Percentiles rank a stretch among this genome's conserved stretches.
Evolutionary conservation across 1,140 invertebrate species (phyloP).

Genomic region (Drosophila seguyi): DNA sequence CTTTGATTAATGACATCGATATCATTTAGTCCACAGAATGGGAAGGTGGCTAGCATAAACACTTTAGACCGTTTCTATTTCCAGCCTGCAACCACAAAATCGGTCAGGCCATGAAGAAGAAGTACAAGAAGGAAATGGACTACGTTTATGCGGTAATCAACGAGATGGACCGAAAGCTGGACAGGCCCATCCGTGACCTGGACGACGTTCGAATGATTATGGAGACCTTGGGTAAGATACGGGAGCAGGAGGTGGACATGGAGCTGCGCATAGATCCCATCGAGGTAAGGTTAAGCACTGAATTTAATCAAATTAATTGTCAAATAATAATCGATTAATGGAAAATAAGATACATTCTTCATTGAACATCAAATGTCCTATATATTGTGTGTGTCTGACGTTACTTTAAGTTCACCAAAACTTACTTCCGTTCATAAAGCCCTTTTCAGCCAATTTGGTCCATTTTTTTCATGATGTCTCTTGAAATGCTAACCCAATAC

Average conservation of each 20-base stretch:
- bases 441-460: neutral
- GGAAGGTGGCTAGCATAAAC: conserved; percentile 44
- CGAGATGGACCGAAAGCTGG: conserved; percentile 95
- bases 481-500: neutral
- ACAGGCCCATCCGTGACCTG: conserved; percentile 94
- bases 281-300: conserved; percentile 87
- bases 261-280: conserved; percentile 97
- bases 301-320: neutral
- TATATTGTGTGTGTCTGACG: neutral
- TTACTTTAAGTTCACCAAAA: neutral
- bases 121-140: conserved; percentile 97
- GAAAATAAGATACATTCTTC: neutral
- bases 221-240: conserved; percentile 96
- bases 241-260: conserved; percentile 98
- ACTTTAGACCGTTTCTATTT: conserved; percentile 61
- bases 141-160: conserved; percentile 96
- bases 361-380: neutral
- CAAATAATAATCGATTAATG: neutral
- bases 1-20: conserved; percentile 76
- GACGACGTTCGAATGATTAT: conserved; percentile 97
- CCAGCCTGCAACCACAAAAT: conserved; percentile 90
- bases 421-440: neutral
- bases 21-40: conserved; percentile 40
- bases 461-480: neutral
- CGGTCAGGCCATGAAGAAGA: conserved; percentile 95